Percentiles rank a stretch among this genome's conserved stretches.
phyloP scores from a whole-genome alignment of 2,888 invertebrate species.

The Poecilobothrus nobilitatus region DNA sequence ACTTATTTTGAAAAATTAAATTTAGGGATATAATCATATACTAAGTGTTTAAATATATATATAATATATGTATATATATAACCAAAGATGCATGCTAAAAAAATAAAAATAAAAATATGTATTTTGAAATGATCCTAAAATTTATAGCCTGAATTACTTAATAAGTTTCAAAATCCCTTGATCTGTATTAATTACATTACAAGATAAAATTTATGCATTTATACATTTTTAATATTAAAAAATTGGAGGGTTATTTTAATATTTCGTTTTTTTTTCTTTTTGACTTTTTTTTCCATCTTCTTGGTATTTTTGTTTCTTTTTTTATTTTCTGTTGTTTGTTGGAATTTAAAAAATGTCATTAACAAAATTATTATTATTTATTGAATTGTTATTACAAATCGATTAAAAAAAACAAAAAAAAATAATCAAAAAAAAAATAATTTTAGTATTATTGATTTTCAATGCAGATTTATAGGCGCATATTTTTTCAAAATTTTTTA shows the following conservation, averaged over 20 bases:
- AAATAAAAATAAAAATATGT: neutral
- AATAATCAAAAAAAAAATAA: neutral
- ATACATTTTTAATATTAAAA: neutral
- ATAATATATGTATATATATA: too few relatives aligned
- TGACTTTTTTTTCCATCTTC: too few relatives aligned
- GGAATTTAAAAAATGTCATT: neutral
- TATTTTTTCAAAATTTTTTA: neutral
- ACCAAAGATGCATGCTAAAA: too few relatives aligned
- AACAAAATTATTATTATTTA: neutral
- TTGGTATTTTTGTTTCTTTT: neutral
- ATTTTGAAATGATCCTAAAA: neutral
- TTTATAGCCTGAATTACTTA: slow-evolving; percentile 3
- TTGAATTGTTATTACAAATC: neutral
- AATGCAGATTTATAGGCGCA: neutral
- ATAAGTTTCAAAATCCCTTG: slow-evolving; percentile 6
- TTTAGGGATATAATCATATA: too few relatives aligned
- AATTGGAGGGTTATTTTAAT: neutral
- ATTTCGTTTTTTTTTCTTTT: neutral
- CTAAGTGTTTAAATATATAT: too few relatives aligned
- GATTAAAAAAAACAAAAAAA: too few relatives aligned
- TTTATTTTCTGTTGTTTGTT: neutral
- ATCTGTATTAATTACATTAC: slow-evolving; percentile 4
- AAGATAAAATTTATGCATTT: neutral
- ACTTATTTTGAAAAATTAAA: neutral
- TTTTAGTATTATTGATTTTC: neutral